Conservation (phyloP, 2,113 vertebrate species). For the Dromaius novaehollandiae region DNA sequence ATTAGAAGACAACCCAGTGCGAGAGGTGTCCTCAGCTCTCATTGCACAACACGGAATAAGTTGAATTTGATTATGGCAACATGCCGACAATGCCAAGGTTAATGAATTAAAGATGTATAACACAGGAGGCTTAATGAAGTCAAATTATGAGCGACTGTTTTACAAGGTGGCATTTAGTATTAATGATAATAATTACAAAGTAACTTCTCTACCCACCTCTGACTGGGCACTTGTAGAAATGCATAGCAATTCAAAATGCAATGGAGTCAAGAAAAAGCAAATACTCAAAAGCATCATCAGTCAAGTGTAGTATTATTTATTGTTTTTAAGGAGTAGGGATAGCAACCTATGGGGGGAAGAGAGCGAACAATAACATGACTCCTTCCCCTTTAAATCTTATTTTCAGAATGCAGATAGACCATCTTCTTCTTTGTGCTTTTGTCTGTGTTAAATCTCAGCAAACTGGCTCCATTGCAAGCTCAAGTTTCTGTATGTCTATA, state of each 20-base stretch:
- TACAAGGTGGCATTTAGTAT: conserved; percentile 22
- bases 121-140: conserved; percentile 41
- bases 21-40: conserved; percentile 11
- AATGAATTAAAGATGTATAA: conserved; percentile 45
- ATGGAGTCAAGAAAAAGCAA: not conserved
- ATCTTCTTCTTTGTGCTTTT: not conserved
- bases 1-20: not conserved
- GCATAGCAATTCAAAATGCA: not conserved
- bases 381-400: not conserved
- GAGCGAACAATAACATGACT: not conserved
- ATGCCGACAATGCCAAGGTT: conserved; percentile 3
- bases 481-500: not conserved
- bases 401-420: not conserved
- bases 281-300: not conserved
- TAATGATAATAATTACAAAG: conserved; percentile 25
- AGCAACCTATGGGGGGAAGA: not conserved
- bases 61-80: conserved; percentile 57
- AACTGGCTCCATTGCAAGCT: not conserved
- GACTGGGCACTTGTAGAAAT: not conserved
- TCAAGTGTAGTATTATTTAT: not conserved
- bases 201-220: conserved; percentile 1
- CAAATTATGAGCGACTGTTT: conserved; percentile 27
- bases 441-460: not conserved
- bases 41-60: not conserved
- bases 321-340: not conserved